Evolutionary conservation across 1,140 invertebrate species (phyloP), one percentile per base, ranked within the genome.

Genomic region (Eumaeus atala): DNA sequence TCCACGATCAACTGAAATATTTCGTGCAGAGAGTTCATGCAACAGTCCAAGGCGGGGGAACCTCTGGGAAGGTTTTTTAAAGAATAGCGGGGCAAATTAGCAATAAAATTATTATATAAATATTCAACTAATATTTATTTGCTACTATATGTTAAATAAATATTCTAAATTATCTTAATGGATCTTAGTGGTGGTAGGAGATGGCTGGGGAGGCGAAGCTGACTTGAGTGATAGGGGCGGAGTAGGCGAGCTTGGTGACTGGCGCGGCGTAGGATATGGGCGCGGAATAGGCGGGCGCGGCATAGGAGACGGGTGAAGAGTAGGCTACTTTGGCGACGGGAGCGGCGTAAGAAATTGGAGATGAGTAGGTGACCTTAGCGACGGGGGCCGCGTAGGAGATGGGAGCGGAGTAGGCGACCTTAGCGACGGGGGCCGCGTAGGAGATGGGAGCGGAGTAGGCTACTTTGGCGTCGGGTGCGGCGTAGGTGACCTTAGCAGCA

Each of bases 141-240:
- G 38, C 40, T 48, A 52, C 49, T 56, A 62, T 55, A 56, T 47
- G 44, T 50, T 18, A 44, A 55, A 59, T 59, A 59, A 59, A 59
- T 59, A 52, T 28, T 40, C 0, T 11, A 28, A 28, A 6, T 28
- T 28, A 6, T 28, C 6, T 6, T 28, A 40, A 5, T 52, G 28
- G 11, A 28, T 21, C 11, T 52, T 78, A 84, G 68, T 84, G 76
- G 58, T 79, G 72, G 69, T 83, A 83, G 51, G 79, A 77, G 56
- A 83, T 61, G 42, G 66, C 70, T 33, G 79, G 79, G 17, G 79
- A 83, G 1, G 77, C 72, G 74, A 70, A 83, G 48, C 69, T 59
- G 33, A 83, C 70, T 51, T 80, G 77, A 11, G 54, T 60, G 18
- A 73, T 60, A 17, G 61, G 70, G 9, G 72, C 71, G 51, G 69